A percentile compares a stretch with the other conserved stretches of the same genome.
Conservation (phyloP, 2,113 vertebrate genomes). For the Heterochromis multidens region DNA sequence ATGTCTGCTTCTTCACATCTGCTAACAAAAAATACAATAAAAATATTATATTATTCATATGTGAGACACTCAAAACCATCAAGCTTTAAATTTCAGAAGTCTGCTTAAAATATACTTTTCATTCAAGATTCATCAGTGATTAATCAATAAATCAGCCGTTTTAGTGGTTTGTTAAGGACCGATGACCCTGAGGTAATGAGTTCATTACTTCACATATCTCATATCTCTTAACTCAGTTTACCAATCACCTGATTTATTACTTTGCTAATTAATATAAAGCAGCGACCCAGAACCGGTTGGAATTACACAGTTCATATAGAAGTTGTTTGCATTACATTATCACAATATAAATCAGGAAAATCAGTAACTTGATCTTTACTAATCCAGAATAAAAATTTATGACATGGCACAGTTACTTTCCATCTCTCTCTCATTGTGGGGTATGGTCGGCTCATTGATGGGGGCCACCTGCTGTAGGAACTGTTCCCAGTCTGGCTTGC, state of each 20-base stretch:
- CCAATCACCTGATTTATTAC: too few species aligned
- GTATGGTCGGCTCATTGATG: not conserved
- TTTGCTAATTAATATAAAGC: not conserved
- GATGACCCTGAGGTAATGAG: not conserved
- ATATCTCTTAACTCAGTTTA: not conserved
- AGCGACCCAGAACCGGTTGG: not conserved
- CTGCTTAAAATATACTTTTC: too few species aligned
- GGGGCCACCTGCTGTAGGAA: constrained; percentile 32
- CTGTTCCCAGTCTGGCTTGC: constrained; percentile 53
- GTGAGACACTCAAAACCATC: too few species aligned
- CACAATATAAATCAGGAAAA: not conserved
- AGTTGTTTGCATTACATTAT: too few species aligned
- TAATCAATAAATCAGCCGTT: too few species aligned
- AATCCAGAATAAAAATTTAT: not conserved
- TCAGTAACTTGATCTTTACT: not conserved
- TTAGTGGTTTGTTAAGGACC: not conserved
- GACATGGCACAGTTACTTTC: not conserved
- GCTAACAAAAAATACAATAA: too few species aligned
- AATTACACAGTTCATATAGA: not conserved
- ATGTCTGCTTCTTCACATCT: too few species aligned
- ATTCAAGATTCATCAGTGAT: too few species aligned
- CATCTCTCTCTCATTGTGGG: not conserved
- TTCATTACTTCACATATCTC: not conserved
- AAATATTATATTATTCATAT: too few species aligned
- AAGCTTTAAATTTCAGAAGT: too few species aligned